Conservation (phyloP, 2,797 vertebrate genomes). For the Masticophis lateralis region DNA sequence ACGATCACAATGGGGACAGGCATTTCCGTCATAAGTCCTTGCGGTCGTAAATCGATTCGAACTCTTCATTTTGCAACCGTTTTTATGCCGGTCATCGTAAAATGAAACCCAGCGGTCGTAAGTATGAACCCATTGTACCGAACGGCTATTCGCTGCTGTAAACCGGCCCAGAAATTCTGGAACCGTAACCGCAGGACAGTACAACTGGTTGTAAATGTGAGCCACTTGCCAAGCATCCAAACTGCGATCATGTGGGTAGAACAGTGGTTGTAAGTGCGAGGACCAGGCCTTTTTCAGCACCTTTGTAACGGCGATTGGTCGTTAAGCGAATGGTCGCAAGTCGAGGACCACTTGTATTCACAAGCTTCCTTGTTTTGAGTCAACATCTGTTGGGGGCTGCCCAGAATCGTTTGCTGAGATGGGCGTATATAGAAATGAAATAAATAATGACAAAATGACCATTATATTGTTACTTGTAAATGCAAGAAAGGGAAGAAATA, state of each 20-base stretch:
- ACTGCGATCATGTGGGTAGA: not conserved
- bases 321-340: not conserved
- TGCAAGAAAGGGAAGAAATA: not conserved
- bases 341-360: not conserved
- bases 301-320: not conserved
- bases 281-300: no score
- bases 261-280: fast-evolving
- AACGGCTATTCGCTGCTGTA: no score
- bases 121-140: not conserved
- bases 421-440: no score
- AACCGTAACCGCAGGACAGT: no score
- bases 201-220: not conserved
- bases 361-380: not conserved
- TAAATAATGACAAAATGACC: not conserved
- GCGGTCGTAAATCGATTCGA: fast-evolving
- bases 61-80: no score
- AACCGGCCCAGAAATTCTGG: no score
- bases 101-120: not conserved
- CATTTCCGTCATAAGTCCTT: not conserved
- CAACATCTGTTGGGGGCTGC: no score
- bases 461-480: not conserved
- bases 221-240: not conserved
- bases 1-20: not conserved
- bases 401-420: no score
- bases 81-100: not conserved